Evolutionary conservation across 2,888 invertebrate species (phyloP).

Genomic region (Machimus rusticus): DNA sequence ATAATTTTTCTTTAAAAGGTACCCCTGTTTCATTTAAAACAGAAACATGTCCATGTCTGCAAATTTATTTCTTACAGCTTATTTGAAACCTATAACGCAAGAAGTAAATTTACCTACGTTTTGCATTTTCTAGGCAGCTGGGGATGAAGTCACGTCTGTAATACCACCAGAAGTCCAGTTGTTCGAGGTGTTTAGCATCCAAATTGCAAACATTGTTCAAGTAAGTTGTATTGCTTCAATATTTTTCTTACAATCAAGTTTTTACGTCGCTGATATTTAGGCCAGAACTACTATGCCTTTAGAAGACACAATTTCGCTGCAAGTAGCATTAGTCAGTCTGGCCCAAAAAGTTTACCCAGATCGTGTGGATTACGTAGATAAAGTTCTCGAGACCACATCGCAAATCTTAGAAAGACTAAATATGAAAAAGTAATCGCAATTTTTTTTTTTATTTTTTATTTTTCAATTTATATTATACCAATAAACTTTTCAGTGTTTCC

Average conservation of each 20-base stretch:
- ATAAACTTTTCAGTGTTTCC: slow-evolving; percentile 55
- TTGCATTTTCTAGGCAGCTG: slow-evolving; percentile 50
- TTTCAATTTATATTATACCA: neutral
- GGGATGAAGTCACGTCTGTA: slow-evolving; percentile 66
- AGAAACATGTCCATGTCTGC: too few relatives aligned
- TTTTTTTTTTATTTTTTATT: neutral
- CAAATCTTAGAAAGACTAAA: slow-evolving; percentile 90
- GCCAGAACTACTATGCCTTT: slow-evolving; percentile 93
- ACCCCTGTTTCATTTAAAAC: too few relatives aligned
- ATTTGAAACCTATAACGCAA: too few relatives aligned
- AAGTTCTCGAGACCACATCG: slow-evolving; percentile 89
- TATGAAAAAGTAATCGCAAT: slow-evolving; percentile 72
- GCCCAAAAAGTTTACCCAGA: slow-evolving; percentile 97
- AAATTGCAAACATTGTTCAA: slow-evolving; percentile 94
- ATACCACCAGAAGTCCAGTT: slow-evolving; percentile 89
- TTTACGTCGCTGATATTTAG: slow-evolving; percentile 62
- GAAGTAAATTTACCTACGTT: neutral
- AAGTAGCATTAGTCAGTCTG: slow-evolving; percentile 92
- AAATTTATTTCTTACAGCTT: too few relatives aligned
- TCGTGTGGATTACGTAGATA: slow-evolving; percentile 92
- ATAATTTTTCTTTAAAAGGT: too few relatives aligned
- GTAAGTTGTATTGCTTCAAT: slow-evolving; percentile 59
- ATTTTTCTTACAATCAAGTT: neutral
- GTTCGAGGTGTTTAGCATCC: slow-evolving; percentile 98
- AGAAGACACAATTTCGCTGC: slow-evolving; percentile 94